Base-by-base conservation (phyloP, 2,888 invertebrate genomes). In the Tetrapedia diversipes region DNA sequence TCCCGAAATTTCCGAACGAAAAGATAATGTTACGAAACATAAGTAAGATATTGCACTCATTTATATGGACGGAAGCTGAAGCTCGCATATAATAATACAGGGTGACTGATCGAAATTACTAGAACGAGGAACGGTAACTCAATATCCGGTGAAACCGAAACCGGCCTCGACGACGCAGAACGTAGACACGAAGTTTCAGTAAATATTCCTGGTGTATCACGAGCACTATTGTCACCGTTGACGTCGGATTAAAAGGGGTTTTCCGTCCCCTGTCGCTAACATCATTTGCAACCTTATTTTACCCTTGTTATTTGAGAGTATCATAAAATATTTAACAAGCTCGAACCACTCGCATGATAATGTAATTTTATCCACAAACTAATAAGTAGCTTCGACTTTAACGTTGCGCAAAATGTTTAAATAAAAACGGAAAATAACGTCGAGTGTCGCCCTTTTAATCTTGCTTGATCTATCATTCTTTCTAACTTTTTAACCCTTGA, bases 131-230 rank as follows among this genome's bases (percentile, higher is more conserved):
- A 16, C 24, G 14, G 75, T 56, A 66, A 76, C 29, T 34, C 27
- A 67, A 57, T 76, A 67, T 67, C 54, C 60, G 37, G 7, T 45
- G 56, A 60, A 75, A 75, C 75, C 37, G 61, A 75, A 74, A 41
- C 65, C 74, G 75, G 57, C 65, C 64, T 19, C 59, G 65, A 54
- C 39, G 59, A 54, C 32, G 70, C 32, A 45, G 53, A 2, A 59
- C 43, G 24, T 29, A 34, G 2, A 49, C 51, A 4, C 22, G 39
- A 41, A 59, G 47, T 74, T 66, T 27, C 66, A 74, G 54, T 54
- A 65, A 74, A 65, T 75, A 66, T 64, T 43, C 60, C 22, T 3
- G 57, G 47, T 29, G 41, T 47, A 59, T 41, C 53, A 27, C 41
- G 57, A 41, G 57, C 37, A 45, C 16, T 57, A 39, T 45, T 74